Conservation (phyloP, 1,140 invertebrate genomes). For the Drosophila bocki region DNA sequence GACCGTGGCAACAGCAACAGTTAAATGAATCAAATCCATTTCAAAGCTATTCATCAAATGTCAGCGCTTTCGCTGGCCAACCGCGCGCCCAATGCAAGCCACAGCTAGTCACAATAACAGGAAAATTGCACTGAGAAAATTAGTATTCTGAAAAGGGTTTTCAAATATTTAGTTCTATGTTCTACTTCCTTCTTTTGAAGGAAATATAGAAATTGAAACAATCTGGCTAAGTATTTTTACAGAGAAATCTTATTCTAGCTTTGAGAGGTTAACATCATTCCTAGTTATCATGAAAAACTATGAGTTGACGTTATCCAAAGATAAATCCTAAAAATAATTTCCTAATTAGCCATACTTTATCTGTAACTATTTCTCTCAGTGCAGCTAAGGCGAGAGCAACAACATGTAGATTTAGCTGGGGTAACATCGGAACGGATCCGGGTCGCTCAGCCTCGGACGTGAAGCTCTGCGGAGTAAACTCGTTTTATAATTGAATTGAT, state of each 20-base stretch:
- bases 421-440: constrained; percentile 42
- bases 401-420: constrained; percentile 41
- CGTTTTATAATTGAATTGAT: constrained; percentile 82
- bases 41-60: constrained; percentile 78
- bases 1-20: constrained; percentile 56
- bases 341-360: neutral
- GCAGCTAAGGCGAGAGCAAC: constrained; percentile 18
- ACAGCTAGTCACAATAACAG: constrained; percentile 27
- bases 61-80: constrained; percentile 61
- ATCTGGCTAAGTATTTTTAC: too few relatives aligned
- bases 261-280: neutral
- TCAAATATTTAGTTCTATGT: too few relatives aligned
- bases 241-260: neutral
- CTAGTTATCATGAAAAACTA: too few relatives aligned
- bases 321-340: neutral
- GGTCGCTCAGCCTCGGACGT: constrained; percentile 53
- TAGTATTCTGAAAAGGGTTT: too few relatives aligned
- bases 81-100: constrained; percentile 50
- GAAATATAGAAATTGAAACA: too few relatives aligned
- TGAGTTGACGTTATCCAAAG: too few relatives aligned
- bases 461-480: constrained; percentile 60
- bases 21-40: constrained; percentile 82
- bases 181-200: too few relatives aligned
- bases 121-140: neutral
- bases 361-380: neutral